Percentiles rank a stretch among this genome's conserved stretches.
Conservation (phyloP, 2,113 vertebrate genomes). For the Ammospiza nelsoni region DNA sequence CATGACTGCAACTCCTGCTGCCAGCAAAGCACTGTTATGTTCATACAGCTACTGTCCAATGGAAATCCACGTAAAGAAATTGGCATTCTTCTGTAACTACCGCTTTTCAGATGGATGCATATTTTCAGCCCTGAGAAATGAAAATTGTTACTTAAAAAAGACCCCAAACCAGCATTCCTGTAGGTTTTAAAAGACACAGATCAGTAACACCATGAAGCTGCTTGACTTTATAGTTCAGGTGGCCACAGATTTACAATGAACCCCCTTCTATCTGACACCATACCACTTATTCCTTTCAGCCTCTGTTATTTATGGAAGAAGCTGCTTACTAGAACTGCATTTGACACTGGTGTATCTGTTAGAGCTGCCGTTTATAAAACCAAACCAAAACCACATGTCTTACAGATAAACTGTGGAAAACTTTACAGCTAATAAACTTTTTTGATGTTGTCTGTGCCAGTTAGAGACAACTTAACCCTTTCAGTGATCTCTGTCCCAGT, state of each 20-base stretch:
- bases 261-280: neutral
- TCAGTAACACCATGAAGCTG: neutral
- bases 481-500: neutral
- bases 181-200: neutral
- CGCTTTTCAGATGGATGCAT: neutral
- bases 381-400: slow-evolving; percentile 67
- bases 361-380: slow-evolving; percentile 56
- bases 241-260: neutral
- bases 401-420: slow-evolving; percentile 52
- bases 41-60: neutral
- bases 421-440: slow-evolving; percentile 49
- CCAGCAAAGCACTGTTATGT: neutral
- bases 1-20: neutral
- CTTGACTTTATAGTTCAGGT: neutral
- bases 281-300: slow-evolving; percentile 11
- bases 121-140: neutral
- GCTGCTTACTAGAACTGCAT: slow-evolving; percentile 23
- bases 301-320: slow-evolving; percentile 31
- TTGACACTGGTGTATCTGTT: neutral
- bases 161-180: neutral
- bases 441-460: neutral
- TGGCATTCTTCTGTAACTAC: neutral
- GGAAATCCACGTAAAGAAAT: neutral
- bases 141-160: neutral
- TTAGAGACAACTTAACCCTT: neutral